phyloP scores from a whole-genome alignment of 2,888 invertebrate species.

The Folsomia candida region DNA sequence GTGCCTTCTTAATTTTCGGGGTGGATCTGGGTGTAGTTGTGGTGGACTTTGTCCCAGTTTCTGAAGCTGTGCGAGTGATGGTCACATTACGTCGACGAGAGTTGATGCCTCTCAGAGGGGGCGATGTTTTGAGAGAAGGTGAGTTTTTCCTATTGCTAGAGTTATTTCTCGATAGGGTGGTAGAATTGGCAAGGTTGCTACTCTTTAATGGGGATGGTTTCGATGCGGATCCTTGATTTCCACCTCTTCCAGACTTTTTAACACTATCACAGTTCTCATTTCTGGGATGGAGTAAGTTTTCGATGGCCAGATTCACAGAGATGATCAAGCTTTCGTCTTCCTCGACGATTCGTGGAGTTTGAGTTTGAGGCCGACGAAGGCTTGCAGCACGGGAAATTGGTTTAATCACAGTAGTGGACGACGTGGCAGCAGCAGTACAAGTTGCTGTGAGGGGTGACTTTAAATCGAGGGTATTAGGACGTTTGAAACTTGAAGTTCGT shows the following conservation, averaged over 20 bases:
- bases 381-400: not conserved
- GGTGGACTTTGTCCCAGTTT: constrained; percentile 19
- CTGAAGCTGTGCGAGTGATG: constrained; percentile 16
- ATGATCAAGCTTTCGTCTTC: constrained; percentile 13
- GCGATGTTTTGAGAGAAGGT: not conserved
- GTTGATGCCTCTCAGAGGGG: not conserved
- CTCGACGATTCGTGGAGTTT: constrained; percentile 1
- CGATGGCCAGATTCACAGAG: constrained; percentile 14
- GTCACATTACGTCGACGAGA: not conserved
- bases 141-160: not conserved
- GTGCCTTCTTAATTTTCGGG: constrained; percentile 17
- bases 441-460: too few species aligned
- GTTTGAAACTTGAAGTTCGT: not conserved
- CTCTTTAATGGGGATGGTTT: constrained; percentile 13
- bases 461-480: not conserved
- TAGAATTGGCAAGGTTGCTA: constrained; percentile 20
- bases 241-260: not conserved
- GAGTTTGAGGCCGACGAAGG: not conserved
- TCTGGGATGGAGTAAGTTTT: constrained; percentile 8
- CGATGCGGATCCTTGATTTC: not conserved
- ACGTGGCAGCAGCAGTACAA: not conserved
- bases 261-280: not conserved
- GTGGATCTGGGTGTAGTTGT: constrained; percentile 13
- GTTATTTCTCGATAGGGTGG: not conserved
- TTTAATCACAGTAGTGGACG: not conserved